Percentiles rank a stretch among this genome's conserved stretches.
Evolutionary conservation across 2,113 vertebrate species (phyloP).

Genomic region (Sander vitreus): DNA sequence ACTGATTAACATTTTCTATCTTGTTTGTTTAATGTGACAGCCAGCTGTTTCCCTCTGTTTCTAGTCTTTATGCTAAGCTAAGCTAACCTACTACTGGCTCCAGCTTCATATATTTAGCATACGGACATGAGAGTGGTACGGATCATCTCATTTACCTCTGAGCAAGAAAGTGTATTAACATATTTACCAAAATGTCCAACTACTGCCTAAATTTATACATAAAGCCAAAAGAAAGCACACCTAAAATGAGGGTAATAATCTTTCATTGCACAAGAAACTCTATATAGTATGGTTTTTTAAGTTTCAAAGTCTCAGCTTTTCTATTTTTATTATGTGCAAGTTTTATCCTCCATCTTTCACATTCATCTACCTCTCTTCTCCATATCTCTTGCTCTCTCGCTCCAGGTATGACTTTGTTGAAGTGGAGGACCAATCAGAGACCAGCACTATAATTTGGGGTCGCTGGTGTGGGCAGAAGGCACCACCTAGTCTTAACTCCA

Average conservation of each 20-base stretch:
- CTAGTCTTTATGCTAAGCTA: not conserved
- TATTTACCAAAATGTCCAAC: not conserved
- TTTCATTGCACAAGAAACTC: not conserved
- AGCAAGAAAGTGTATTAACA: not conserved
- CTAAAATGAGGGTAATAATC: not conserved
- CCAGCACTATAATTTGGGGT: slow-evolving; percentile 92
- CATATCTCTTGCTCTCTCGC: slow-evolving; percentile 13
- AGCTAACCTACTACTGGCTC: not conserved
- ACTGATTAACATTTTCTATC: not conserved
- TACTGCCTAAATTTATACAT: not conserved
- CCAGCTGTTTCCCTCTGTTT: not conserved
- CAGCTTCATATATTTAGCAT: not conserved
- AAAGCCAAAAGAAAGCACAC: not conserved
- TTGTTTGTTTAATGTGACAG: not conserved
- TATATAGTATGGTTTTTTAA: not conserved
- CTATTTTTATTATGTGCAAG: not conserved
- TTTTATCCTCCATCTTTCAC: not conserved
- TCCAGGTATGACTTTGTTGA: slow-evolving; percentile 97
- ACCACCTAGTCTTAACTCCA: slow-evolving; percentile 92
- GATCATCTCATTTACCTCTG: not conserved
- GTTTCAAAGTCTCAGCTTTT: not conserved
- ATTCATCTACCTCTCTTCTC: slow-evolving; percentile 8
- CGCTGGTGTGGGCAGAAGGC: slow-evolving; percentile 95
- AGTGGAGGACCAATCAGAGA: slow-evolving; percentile 94
- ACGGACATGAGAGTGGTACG: too few species aligned